A percentile compares a stretch with the other conserved stretches of the same genome.
Evolutionary conservation across 2,888 invertebrate species (phyloP).

Genomic region (Calameuta idolon): DNA sequence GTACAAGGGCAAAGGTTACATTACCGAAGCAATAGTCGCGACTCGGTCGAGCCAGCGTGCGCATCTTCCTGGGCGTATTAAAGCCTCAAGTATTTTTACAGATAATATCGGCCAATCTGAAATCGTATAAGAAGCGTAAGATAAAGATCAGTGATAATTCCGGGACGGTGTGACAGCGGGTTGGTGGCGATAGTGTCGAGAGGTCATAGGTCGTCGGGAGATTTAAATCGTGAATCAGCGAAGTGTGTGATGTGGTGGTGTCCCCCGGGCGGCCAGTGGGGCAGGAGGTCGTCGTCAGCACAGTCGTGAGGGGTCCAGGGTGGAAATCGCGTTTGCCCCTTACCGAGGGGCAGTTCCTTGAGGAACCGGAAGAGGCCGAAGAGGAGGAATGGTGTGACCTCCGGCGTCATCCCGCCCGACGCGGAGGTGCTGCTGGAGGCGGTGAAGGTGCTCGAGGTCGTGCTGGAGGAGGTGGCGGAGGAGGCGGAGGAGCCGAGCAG

Average conservation of each 20-base stretch:
- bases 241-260: constrained; percentile 64
- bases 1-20: constrained; percentile 7
- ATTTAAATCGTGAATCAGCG: constrained; percentile 50
- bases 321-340: constrained; percentile 52
- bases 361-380: constrained; percentile 54
- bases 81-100: too few species aligned
- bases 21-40: not conserved
- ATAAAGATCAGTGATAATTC: too few species aligned
- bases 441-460: constrained; percentile 36
- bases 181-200: constrained; percentile 39
- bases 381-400: constrained; percentile 64
- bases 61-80: too few species aligned
- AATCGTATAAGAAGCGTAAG: too few species aligned
- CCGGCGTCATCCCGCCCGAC: constrained; percentile 55
- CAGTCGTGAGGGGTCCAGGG: constrained; percentile 62
- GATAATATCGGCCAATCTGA: too few species aligned
- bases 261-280: constrained; percentile 47
- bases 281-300: constrained; percentile 27
- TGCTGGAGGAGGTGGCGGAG: constrained; percentile 63
- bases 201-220: constrained; percentile 51
- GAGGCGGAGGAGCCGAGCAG: constrained; percentile 66
- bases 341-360: constrained; percentile 71
- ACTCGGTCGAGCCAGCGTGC: not conserved
- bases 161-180: constrained; percentile 26
- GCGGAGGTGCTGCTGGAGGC: constrained; percentile 38